A percentile compares a stretch with the other conserved stretches of the same genome.
These are phyloP conservation scores for Nematolebias whitei DNA, from an alignment of 2,113 vertebrate genomes.

Conservation along the genomic window DNA sequence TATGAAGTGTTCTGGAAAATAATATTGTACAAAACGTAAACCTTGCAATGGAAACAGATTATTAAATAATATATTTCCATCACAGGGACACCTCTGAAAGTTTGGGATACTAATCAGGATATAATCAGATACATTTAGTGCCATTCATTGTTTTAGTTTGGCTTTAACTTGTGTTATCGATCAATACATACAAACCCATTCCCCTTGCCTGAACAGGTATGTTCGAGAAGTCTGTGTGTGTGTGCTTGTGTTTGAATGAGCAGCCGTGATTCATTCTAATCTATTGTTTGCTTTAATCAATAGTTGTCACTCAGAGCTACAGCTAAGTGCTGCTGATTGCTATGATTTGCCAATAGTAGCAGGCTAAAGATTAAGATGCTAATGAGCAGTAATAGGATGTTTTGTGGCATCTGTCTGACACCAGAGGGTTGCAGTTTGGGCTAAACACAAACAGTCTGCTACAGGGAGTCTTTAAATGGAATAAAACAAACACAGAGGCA, in stretches of 20 bases:
- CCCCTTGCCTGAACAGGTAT: slow-evolving; percentile 29
- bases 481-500: slow-evolving; percentile 16
- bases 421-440: slow-evolving; percentile 25
- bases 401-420: slow-evolving; percentile 55
- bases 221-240: slow-evolving; percentile 18
- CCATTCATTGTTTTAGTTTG: slow-evolving; percentile 22
- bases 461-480: slow-evolving; percentile 22
- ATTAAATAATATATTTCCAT: too few species aligned
- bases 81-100: slow-evolving; percentile 10
- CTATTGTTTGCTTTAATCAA: slow-evolving; percentile 71
- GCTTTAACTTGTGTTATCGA: slow-evolving; percentile 1
- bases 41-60: too few species aligned
- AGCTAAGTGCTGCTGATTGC: slow-evolving; percentile 67
- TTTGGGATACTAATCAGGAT: slow-evolving; percentile 23
- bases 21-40: too few species aligned
- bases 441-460: slow-evolving; percentile 47
- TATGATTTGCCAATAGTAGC: slow-evolving; percentile 66
- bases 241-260: slow-evolving; percentile 45
- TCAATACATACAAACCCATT: not conserved
- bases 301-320: slow-evolving; percentile 66
- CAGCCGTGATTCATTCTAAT: slow-evolving; percentile 65
- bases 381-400: slow-evolving; percentile 69
- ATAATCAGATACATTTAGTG: slow-evolving; percentile 1
- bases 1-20: too few species aligned
- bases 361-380: slow-evolving; percentile 64